Evolutionary conservation across 2,113 vertebrate species (phyloP), one percentile per base, ranked within the genome.

Genomic region (Myiozetetes cayanensis): DNA sequence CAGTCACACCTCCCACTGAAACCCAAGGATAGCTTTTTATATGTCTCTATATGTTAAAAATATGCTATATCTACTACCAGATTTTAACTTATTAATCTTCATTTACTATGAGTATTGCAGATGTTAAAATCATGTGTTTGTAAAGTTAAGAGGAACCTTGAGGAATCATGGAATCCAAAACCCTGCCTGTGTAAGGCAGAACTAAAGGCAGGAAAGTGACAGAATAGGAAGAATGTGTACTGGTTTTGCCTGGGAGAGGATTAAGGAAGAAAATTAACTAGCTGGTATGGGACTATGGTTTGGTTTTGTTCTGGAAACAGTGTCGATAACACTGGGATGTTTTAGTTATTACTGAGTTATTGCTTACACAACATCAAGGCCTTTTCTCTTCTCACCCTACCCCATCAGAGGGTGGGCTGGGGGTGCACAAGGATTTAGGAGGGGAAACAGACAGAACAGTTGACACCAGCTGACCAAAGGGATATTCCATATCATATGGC

Each of bases 261-360:
- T 21, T 47, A 18, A 47, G 27, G 25, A 52, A 52, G 25, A 52
- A 52, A 52, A 52, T 52, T 52, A 52, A 28, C 50, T 52, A 74
- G 7, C n/a, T 44, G 2, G 2, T 59, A 35, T 27, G 10, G 10
- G 28, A 21, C 6, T 55, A 1, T 2, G 3, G 11, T 77, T 58
- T 58, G 10, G 7, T 23, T 44, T 55, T 81, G n/a, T 55, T 22
- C 7, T 76, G 52, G 11, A 58, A 82, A 21, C 3, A 58, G 16
- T 12, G 22, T 35, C 52, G 47, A 7, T 68, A 53, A 58, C 5
- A 20, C 12, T 27, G 3, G 5, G 5, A 31, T 25, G 6, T 7
- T 25, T 49, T 18, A 1, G 15, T 23, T 76, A 28, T 4, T 27
- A 8, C 30, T 70, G 27, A n/a, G 30, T 55, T 17, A 71, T 43